Percentiles rank a stretch among this genome's conserved stretches.
Evolutionary conservation across 1,140 invertebrate species (phyloP).

Genomic region (Oreohelix idahoensis): DNA sequence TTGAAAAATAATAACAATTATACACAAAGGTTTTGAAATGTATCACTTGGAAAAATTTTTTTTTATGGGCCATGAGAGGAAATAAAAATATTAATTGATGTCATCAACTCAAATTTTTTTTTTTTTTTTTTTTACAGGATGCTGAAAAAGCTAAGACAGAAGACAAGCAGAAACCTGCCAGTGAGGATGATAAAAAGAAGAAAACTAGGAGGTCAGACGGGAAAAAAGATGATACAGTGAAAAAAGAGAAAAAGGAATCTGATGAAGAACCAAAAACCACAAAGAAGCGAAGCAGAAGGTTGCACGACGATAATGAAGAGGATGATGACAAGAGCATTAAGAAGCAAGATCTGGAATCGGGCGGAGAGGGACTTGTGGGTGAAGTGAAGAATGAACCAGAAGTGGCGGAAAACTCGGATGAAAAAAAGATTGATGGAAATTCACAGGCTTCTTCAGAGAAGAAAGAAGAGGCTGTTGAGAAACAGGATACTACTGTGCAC

Average conservation of each 20-base stretch:
- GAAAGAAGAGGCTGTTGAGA: background rate
- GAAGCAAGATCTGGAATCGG: constrained; percentile 19
- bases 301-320: constrained; percentile 14
- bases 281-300: constrained; percentile 11
- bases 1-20: too few species aligned
- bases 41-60: too few species aligned
- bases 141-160: background rate
- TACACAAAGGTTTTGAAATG: too few species aligned
- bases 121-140: background rate
- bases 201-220: constrained; percentile 6
- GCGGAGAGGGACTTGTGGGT: background rate
- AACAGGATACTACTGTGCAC: constrained; percentile 2
- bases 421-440: constrained; percentile 1
- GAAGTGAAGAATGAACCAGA: constrained; percentile 23
- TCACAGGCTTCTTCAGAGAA: background rate
- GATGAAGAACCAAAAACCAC: constrained; percentile 8
- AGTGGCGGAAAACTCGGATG: background rate
- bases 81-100: too few species aligned
- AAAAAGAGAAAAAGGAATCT: constrained; percentile 33
- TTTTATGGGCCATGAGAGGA: too few species aligned
- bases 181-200: constrained; percentile 18
- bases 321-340: constrained; percentile 23
- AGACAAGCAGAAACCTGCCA: background rate
- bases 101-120: too few species aligned
- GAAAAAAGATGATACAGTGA: constrained; percentile 3